These are phyloP conservation scores for Parambassis ranga DNA, from an alignment of 2,797 vertebrate species.

Conservation along the genomic window DNA sequence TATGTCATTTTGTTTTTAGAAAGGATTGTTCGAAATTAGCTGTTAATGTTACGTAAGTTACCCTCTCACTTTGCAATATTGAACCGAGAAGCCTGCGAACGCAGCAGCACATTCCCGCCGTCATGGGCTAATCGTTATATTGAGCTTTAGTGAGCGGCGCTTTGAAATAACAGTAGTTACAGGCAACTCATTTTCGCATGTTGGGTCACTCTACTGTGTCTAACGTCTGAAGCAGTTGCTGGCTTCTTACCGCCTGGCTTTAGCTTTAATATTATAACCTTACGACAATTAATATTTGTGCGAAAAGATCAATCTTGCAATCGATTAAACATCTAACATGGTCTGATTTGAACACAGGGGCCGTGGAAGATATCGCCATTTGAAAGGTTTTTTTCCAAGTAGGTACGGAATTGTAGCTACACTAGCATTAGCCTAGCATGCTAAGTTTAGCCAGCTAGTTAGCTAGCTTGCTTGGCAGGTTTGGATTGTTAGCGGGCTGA, in stretches of 20 bases:
- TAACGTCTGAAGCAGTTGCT: conserved; percentile 87
- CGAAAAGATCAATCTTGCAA: conserved; percentile 43
- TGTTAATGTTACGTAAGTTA: neutral
- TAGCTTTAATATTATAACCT: conserved; percentile 78
- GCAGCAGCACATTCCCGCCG: neutral
- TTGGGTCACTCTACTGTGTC: conserved; percentile 74
- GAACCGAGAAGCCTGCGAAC: neutral
- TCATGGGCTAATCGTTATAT: conserved; percentile 27
- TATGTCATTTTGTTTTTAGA: neutral
- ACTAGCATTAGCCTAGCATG: conserved; percentile 70
- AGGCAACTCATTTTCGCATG: conserved; percentile 73
- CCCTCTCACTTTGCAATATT: rapidly evolving
- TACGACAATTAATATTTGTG: conserved; percentile 72
- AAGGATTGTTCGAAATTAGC: neutral
- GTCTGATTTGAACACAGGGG: conserved; percentile 52
- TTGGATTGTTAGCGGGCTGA: conserved; percentile 28
- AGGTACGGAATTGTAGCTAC: conserved; percentile 71
- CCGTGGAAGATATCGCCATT: conserved; percentile 57
- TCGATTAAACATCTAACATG: conserved; percentile 57
- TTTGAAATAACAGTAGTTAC: conserved; percentile 66
- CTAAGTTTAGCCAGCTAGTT: conserved; percentile 54
- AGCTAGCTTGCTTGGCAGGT: conserved; percentile 52
- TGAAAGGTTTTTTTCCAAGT: conserved; percentile 64
- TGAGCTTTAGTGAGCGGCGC: conserved; percentile 17
- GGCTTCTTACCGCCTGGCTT: conserved; percentile 89